Percentiles rank a stretch among this genome's conserved stretches.
These are phyloP conservation scores for Datnioides undecimradiatus DNA, from an alignment of 2,113 vertebrate species.

Conservation along the genomic window DNA sequence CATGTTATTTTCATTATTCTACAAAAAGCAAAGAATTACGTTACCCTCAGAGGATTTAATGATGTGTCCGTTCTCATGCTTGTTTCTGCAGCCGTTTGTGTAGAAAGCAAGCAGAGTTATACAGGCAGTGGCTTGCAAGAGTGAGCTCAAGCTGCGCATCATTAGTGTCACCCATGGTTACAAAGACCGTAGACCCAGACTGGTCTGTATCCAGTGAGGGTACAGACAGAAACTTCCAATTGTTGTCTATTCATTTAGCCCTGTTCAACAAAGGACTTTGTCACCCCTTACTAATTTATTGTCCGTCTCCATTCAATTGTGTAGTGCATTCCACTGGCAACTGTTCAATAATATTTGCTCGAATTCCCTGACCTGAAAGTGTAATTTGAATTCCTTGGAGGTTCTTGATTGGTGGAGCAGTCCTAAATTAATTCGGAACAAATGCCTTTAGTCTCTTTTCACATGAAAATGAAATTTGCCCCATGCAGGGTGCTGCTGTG, in stretches of 20 bases:
- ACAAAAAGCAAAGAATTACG: constrained; percentile 34
- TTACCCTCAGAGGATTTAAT: constrained; percentile 39
- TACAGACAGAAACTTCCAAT: constrained; percentile 58
- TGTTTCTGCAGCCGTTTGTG: constrained; percentile 64
- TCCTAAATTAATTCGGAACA: constrained; percentile 46
- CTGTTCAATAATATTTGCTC: constrained; percentile 75
- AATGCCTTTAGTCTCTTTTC: constrained; percentile 41
- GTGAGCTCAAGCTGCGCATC: constrained; percentile 72
- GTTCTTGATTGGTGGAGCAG: constrained; percentile 26
- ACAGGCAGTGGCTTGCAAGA: constrained; percentile 69
- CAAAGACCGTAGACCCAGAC: constrained; percentile 63
- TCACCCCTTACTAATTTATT: constrained; percentile 77
- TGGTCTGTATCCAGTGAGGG: constrained; percentile 64
- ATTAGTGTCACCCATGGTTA: constrained; percentile 77
- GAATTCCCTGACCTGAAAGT: constrained; percentile 62
- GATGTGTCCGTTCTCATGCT: constrained; percentile 60
- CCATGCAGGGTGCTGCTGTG: constrained; percentile 10
- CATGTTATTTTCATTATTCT: constrained; percentile 4
- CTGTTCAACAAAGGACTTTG: constrained; percentile 72
- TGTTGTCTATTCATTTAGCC: constrained; percentile 70
- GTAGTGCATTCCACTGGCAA: constrained; percentile 61
- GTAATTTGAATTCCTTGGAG: constrained; percentile 59
- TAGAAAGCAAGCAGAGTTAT: constrained; percentile 66
- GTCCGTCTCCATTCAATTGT: constrained; percentile 69
- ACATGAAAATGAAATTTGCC: constrained; percentile 33